Percentiles rank a stretch among this genome's conserved stretches.
Evolutionary conservation across 1,140 invertebrate species (phyloP).

Genomic region (Ceratitis capitata): DNA sequence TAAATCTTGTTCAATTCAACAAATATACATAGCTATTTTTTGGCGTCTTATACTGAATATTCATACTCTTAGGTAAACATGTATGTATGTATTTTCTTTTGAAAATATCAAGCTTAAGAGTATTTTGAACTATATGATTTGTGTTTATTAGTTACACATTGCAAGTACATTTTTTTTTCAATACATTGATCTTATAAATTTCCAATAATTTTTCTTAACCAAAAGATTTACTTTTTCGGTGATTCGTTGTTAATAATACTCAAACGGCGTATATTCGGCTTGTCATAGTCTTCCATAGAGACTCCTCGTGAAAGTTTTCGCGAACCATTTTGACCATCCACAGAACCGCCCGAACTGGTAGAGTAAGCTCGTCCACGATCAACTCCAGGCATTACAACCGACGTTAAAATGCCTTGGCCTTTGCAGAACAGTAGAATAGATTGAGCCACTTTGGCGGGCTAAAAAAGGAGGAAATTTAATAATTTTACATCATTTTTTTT

Average conservation of each 20-base stretch:
- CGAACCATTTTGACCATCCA: constrained; percentile 54
- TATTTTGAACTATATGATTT: background rate
- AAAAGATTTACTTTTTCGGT: background rate
- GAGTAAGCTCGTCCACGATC: constrained; percentile 72
- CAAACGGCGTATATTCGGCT: constrained; percentile 78
- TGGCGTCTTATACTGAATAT: background rate
- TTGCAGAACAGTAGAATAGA: constrained; percentile 84
- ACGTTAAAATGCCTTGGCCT: constrained; percentile 80
- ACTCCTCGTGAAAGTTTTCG: constrained; percentile 73
- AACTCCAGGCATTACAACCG: constrained; percentile 76
- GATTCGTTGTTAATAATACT: constrained; percentile 69
- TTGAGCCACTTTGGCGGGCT: constrained; percentile 84
- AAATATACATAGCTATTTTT: background rate
- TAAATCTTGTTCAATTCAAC: background rate
- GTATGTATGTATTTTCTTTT: background rate
- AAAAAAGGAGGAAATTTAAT: constrained; percentile 44
- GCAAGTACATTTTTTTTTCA: background rate
- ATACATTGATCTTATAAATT: background rate
- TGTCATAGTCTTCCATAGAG: constrained; percentile 86
- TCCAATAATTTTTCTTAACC: background rate
- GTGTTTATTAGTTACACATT: background rate
- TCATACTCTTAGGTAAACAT: no score
- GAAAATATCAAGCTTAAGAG: background rate
- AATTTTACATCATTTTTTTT: no score
- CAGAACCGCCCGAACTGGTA: constrained; percentile 67